Evolutionary conservation across 2,888 invertebrate species (phyloP).

Genomic region (Oegoconia quadripuncta): DNA sequence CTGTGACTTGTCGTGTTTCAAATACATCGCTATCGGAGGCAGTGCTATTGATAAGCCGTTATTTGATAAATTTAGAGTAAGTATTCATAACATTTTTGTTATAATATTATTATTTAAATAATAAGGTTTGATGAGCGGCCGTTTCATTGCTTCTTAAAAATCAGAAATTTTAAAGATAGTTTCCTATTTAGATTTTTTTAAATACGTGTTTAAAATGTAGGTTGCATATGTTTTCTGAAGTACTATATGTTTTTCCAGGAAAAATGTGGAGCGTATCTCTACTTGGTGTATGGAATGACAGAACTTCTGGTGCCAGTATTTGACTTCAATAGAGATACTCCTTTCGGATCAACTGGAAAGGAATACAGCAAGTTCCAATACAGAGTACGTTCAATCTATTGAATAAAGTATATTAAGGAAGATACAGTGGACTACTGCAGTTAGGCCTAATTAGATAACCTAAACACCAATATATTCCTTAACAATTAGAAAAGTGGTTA

Average conservation of each 20-base stretch:
- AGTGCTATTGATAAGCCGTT: slow-evolving; percentile 42
- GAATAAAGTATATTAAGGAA: not conserved
- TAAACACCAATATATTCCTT: no score
- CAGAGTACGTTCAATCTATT: slow-evolving; percentile 12
- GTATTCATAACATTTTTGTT: slow-evolving; percentile 21
- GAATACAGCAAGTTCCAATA: slow-evolving; percentile 32
- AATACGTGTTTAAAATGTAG: not conserved
- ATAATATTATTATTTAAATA: no score
- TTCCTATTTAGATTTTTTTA: not conserved
- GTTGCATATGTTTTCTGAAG: not conserved
- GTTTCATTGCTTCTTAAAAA: no score
- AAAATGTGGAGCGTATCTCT: slow-evolving; percentile 33
- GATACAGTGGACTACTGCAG: no score
- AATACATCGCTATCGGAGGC: slow-evolving; percentile 45
- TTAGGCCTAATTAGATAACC: no score
- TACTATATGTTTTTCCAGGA: slow-evolving; percentile 26
- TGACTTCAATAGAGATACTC: slow-evolving; percentile 33
- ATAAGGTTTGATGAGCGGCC: no score
- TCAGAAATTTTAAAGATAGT: no score
- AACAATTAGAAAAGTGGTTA: no score
- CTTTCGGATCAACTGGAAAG: slow-evolving; percentile 37
- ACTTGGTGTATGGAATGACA: slow-evolving; percentile 44
- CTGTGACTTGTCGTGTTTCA: slow-evolving; percentile 52
- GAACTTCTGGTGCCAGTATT: slow-evolving; percentile 44
- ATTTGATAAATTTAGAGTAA: slow-evolving; percentile 44